A percentile compares a stretch with the other conserved stretches of the same genome.
These are phyloP conservation scores for Aegithalos caudatus DNA, from an alignment of 2,113 vertebrate species.

Conservation along the genomic window DNA sequence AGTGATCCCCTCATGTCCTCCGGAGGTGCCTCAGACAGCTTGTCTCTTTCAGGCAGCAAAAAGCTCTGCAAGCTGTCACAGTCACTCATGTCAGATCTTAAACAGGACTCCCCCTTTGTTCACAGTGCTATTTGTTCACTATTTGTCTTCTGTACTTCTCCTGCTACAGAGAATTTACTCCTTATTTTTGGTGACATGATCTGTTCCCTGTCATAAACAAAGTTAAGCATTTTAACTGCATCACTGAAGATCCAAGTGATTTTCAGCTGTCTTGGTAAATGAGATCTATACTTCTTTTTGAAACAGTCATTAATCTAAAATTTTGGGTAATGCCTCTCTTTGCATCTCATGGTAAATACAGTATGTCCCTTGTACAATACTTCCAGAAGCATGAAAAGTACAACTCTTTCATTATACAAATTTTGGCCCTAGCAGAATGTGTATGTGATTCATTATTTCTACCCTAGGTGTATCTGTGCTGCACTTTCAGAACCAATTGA, in stretches of 20 bases:
- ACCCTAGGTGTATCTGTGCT: not conserved
- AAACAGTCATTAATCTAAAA: not conserved
- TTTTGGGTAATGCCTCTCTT: not conserved
- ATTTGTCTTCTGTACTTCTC: not conserved
- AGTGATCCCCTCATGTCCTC: not conserved
- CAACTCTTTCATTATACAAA: not conserved
- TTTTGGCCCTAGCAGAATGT: not conserved
- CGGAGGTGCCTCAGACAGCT: not conserved
- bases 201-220: not conserved
- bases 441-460: not conserved
- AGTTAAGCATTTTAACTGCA: not conserved
- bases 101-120: not conserved
- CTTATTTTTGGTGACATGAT: not conserved
- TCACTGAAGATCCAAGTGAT: not conserved
- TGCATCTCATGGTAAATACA: not conserved
- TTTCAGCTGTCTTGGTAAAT: not conserved
- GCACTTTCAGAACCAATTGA: not conserved
- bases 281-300: not conserved
- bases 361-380: not conserved
- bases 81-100: not conserved
- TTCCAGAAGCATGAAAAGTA: not conserved
- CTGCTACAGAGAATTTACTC: not conserved
- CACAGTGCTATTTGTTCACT: not conserved
- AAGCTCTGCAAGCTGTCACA: not conserved
- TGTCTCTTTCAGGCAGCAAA: not conserved